phyloP scores from a whole-genome alignment of 2,113 vertebrate genomes.

The Carassius auratus region DNA sequence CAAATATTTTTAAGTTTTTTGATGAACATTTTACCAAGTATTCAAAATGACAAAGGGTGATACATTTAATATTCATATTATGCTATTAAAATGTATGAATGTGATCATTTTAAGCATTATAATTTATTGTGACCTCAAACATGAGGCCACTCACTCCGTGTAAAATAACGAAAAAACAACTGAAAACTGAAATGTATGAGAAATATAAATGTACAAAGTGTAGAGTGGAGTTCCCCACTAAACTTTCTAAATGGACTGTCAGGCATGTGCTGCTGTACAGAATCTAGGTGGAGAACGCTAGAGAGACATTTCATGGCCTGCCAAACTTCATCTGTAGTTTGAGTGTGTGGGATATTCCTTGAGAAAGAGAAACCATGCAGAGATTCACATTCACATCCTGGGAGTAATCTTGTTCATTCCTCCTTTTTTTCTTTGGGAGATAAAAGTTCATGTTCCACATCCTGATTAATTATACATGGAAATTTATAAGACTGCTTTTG shows the following conservation, averaged over 20 bases:
- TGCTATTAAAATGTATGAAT: neutral
- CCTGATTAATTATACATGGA: conserved; percentile 70
- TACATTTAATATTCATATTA: neutral
- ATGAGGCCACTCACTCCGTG: too few species aligned
- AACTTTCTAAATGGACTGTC: conserved; percentile 20
- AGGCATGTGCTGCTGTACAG: conserved; percentile 42
- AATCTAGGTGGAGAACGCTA: conserved; percentile 23
- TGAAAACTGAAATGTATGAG: neutral
- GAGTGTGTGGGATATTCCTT: conserved; percentile 35
- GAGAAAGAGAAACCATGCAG: conserved; percentile 43
- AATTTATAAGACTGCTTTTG: conserved; percentile 67
- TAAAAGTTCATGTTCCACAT: conserved; percentile 65
- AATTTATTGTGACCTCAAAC: neutral
- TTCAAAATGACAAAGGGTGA: neutral
- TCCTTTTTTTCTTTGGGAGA: neutral
- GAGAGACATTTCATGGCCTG: conserved; percentile 52
- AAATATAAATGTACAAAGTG: neutral
- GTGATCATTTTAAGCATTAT: neutral
- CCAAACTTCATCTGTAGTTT: conserved; percentile 18
- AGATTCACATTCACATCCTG: conserved; percentile 4
- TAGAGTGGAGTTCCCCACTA: neutral
- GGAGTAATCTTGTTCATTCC: conserved; percentile 35
- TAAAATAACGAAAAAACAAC: neutral
- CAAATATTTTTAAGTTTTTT: neutral
- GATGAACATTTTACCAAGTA: neutral